phyloP scores from a whole-genome alignment of 2,888 invertebrate species.

The Cephalotes varians region DNA sequence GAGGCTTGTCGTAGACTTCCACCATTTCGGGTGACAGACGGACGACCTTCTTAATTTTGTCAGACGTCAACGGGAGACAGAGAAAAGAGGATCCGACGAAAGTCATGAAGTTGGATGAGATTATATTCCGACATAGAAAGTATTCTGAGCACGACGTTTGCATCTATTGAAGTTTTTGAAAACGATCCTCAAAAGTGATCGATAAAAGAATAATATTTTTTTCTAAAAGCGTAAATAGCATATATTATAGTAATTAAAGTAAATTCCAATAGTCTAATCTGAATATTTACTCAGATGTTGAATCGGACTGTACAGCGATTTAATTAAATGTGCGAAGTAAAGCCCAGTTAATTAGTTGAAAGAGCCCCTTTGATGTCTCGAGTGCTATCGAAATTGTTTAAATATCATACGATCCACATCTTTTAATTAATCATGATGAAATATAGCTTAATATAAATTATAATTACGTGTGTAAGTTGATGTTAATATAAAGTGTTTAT shows the following conservation, averaged over 20 bases:
- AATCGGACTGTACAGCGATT: slow-evolving; percentile 45
- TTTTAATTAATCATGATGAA: slow-evolving; percentile 43
- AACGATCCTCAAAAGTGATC: not conserved
- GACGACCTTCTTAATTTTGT: slow-evolving; percentile 80
- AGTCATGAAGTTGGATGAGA: slow-evolving; percentile 71
- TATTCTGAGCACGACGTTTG: not conserved
- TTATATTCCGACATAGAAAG: slow-evolving; percentile 48
- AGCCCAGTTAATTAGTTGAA: slow-evolving; percentile 52
- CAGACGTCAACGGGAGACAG: slow-evolving; percentile 72
- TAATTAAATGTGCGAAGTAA: slow-evolving; percentile 50
- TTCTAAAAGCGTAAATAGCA: not conserved
- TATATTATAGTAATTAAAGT: not conserved
- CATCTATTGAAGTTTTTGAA: not conserved
- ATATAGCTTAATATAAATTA: slow-evolving; percentile 42
- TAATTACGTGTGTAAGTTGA: slow-evolving; percentile 23
- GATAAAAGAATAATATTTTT: not conserved
- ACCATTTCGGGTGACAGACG: slow-evolving; percentile 74
- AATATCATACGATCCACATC: slow-evolving; percentile 27
- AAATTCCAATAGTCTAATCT: slow-evolving; percentile 10
- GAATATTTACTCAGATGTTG: slow-evolving; percentile 49
- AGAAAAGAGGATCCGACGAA: slow-evolving; percentile 63
- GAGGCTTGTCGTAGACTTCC: slow-evolving; percentile 22
- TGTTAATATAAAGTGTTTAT: slow-evolving; percentile 29
- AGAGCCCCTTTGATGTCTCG: slow-evolving; percentile 58
- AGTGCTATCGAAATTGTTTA: slow-evolving; percentile 42